phyloP scores from a whole-genome alignment of 2,888 invertebrate species.

The Morpho helenor region DNA sequence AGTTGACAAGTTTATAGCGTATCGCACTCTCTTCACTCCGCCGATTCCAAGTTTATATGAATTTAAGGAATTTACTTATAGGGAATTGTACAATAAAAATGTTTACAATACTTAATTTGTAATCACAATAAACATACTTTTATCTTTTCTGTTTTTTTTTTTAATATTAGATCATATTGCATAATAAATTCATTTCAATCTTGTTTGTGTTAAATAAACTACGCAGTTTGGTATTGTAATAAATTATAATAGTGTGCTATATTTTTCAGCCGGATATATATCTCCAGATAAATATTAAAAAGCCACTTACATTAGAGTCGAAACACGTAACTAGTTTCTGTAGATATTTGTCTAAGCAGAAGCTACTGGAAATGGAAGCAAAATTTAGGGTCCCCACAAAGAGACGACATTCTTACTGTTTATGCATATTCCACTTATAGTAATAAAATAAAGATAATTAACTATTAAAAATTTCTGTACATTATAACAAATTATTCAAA shows the following conservation, averaged over 20 bases:
- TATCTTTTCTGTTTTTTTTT: no score
- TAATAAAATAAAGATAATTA: no score
- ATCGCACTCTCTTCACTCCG: slow-evolving; percentile 32
- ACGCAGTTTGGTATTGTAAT: not conserved
- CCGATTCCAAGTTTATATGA: slow-evolving; percentile 29
- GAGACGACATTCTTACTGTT: slow-evolving; percentile 21
- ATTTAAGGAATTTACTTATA: slow-evolving; percentile 13
- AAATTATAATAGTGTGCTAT: not conserved
- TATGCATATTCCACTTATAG: no score
- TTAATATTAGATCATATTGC: no score
- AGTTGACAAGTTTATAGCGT: slow-evolving; percentile 74
- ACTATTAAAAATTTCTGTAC: no score
- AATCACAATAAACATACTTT: not conserved
- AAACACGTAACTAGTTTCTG: slow-evolving; percentile 72
- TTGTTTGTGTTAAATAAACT: no score
- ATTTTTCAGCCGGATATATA: slow-evolving; percentile 33
- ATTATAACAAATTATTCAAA: no score
- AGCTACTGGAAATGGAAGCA: slow-evolving; percentile 54
- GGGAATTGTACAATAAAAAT: not conserved
- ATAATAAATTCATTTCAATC: no score
- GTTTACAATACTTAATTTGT: not conserved
- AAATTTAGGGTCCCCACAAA: slow-evolving; percentile 37
- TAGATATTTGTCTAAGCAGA: slow-evolving; percentile 73
- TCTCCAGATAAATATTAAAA: slow-evolving; percentile 60
- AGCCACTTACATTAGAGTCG: slow-evolving; percentile 56